Percentiles rank a stretch among this genome's conserved stretches.
Evolutionary conservation across 2,888 invertebrate species (phyloP).

Genomic region (Entomobrya proxima): DNA sequence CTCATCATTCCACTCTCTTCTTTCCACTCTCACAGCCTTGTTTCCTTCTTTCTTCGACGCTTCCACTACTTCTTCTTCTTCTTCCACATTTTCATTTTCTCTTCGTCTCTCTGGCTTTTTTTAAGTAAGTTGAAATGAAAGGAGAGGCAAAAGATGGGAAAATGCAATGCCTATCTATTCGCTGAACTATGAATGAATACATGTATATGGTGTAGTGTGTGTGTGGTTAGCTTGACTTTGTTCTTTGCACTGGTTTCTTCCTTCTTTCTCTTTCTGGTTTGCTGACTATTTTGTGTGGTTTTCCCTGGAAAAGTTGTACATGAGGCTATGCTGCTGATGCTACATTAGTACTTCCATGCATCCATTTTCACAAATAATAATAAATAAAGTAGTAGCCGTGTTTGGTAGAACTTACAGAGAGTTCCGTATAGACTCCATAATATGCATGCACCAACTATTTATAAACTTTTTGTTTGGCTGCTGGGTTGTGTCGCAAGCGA

Average conservation of each 20-base stretch:
- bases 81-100: too few species aligned
- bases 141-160: not conserved
- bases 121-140: too few species aligned
- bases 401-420: too few species aligned
- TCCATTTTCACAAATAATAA: conserved; percentile 8
- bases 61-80: not conserved
- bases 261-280: not conserved
- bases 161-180: not conserved
- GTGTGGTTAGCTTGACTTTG: not conserved
- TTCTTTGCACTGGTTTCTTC: not conserved
- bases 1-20: conserved; percentile 41
- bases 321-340: not conserved
- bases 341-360: not conserved
- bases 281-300: not conserved
- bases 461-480: not conserved
- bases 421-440: too few species aligned
- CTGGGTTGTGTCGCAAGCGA: not conserved
- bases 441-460: not conserved
- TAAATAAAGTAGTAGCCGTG: not conserved
- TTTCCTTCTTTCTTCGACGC: not conserved
- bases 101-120: not conserved
- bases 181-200: too few species aligned
- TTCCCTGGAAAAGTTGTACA: not conserved
- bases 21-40: too few species aligned
- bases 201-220: too few species aligned